Evolutionary conservation across 2,888 invertebrate genomes (phyloP), one percentile per base, ranked within the genome.

Genomic region (Schizotus pectinicornis): DNA sequence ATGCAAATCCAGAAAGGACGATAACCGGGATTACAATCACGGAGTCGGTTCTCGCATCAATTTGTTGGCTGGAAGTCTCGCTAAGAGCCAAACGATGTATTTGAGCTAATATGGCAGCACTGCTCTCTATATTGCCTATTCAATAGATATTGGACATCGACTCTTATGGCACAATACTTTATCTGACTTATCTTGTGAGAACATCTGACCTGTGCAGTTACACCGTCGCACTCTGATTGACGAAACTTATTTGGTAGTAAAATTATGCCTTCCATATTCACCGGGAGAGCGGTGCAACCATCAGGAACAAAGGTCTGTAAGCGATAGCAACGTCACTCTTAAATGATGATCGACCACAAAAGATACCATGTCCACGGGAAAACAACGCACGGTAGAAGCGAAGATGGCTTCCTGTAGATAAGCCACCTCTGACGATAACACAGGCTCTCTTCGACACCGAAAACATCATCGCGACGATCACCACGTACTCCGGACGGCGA

Each of bases 51-150:
- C 22, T 22, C 22, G 22, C 22, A 22, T 22, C 22, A 22, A 22
- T 22, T 22, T 22, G 22, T 22, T 22, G 22, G 22, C 5, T 22
- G 22, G 22, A 22, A 22, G 22, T 22, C 22, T 22, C 22, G 52
- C 59, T 69, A 68, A 69, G 63, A 69, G 69, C 69, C 60, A 69
- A 69, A 69, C 69, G 67, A 67, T 69, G 68, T 69, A 67, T 68
- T 67, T 65, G 55, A 69, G 61, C 69, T 67, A 69, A 69, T 69
- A 69, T 68, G 68, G 68, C 65, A 65, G 65, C 38, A 67, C 57
- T 56, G 43, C 57, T 64, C 62, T 59, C 60, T 59, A 63, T 65
- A 67, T 67, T 67, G 56, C 59, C 59, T 62, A 59, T 62, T 66
- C 59, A 63, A 67, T 59, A 56, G 46, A 51, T 51, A 51, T 51